Evolutionary conservation across 2,113 vertebrate species (phyloP).

Genomic region (Ceyx margarethae): DNA sequence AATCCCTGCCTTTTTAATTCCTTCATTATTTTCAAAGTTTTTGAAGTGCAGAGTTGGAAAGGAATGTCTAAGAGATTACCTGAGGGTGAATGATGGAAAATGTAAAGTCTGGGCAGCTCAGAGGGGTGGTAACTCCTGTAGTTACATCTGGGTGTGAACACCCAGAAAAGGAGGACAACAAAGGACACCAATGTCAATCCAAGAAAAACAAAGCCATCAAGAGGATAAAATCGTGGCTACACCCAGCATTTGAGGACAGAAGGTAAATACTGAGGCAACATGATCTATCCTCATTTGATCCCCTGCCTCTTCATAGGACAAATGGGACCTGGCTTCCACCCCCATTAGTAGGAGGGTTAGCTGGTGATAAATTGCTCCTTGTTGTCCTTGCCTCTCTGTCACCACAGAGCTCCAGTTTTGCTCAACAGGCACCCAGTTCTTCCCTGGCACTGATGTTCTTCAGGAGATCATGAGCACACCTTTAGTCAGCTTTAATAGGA

Average conservation of each 20-base stretch:
- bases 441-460: background rate
- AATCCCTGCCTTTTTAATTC: background rate
- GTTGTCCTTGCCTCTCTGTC: background rate
- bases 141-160: background rate
- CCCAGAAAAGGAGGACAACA: background rate
- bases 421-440: accelerated
- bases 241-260: background rate
- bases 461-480: background rate
- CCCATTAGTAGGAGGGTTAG: background rate
- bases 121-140: accelerated
- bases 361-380: background rate
- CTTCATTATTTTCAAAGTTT: background rate
- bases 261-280: background rate
- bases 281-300: background rate
- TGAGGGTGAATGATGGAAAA: background rate
- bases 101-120: background rate
- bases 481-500: background rate
- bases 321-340: too few relatives aligned
- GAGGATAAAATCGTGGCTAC: background rate
- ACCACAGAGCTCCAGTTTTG: background rate
- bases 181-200: background rate
- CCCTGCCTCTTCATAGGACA: background rate
- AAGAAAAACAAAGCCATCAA: background rate
- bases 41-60: background rate
- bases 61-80: background rate